Percentiles rank a stretch among this genome's conserved stretches.
Conservation (phyloP, 2,113 vertebrate genomes). For the Python bivittatus region DNA sequence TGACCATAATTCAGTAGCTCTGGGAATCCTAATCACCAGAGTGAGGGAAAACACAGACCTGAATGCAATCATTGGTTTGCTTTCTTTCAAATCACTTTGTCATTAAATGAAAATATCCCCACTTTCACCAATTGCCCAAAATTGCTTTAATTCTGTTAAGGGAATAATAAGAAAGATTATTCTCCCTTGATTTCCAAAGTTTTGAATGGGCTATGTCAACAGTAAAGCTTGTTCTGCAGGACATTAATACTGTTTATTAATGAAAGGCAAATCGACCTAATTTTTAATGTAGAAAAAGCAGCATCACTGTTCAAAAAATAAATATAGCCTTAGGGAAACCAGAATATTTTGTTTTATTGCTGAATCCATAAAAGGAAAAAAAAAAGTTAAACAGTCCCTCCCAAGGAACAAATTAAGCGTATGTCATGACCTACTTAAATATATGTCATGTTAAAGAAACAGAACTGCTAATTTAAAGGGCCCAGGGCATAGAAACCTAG, state of each 20-base stretch:
- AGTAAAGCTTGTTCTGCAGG: background rate
- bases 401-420: background rate
- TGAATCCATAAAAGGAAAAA: background rate
- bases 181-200: background rate
- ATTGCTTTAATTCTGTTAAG: background rate
- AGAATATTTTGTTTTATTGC: background rate
- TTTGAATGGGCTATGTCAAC: background rate
- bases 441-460: background rate
- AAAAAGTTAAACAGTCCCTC: background rate
- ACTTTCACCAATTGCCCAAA: background rate
- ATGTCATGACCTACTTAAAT: background rate
- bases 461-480: background rate
- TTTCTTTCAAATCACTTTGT: background rate
- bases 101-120: background rate
- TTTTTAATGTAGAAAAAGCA: background rate
- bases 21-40: slow-evolving; percentile 26
- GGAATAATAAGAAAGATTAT: background rate
- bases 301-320: background rate
- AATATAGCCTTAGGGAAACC: background rate
- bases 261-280: background rate
- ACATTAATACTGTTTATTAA: background rate
- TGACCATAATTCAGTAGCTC: slow-evolving; percentile 38
- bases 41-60: slow-evolving; percentile 2
- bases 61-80: background rate
- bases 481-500: too few relatives aligned